Conservation (phyloP, 2,888 invertebrate species). For the Orthosia gracilis region DNA sequence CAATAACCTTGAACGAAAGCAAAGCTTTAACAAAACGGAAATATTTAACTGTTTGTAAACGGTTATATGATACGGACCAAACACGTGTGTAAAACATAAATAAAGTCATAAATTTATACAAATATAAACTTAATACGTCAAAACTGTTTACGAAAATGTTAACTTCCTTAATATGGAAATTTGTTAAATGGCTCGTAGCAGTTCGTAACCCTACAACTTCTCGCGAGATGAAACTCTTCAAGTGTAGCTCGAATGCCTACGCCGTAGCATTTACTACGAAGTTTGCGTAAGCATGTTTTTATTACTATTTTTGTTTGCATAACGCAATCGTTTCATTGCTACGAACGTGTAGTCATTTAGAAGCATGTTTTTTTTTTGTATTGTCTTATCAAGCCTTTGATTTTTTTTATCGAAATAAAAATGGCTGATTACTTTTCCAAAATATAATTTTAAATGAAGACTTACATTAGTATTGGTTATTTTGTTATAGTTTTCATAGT, state of each 20-base stretch:
- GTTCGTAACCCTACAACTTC: constrained; percentile 44
- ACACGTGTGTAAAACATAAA: constrained; percentile 51
- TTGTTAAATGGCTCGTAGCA: constrained; percentile 29
- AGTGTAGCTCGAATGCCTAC: constrained; percentile 59
- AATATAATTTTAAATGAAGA: not conserved
- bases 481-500: not conserved
- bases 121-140: constrained; percentile 23
- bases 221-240: constrained; percentile 48
- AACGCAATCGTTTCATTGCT: not conserved
- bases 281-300: constrained; percentile 21
- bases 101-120: constrained; percentile 43
- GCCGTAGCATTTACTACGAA: constrained; percentile 74
- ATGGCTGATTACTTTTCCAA: not conserved
- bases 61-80: constrained; percentile 41
- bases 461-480: not conserved
- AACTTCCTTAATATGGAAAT: constrained; percentile 30
- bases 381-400: no score
- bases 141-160: constrained; percentile 25
- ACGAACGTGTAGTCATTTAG: not conserved
- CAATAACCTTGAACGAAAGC: constrained; percentile 57
- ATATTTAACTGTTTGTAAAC: constrained; percentile 53
- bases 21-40: constrained; percentile 49
- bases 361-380: not conserved
- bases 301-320: constrained; percentile 11
- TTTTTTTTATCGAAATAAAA: not conserved